Evolutionary conservation across 1,140 invertebrate genomes (phyloP).

Genomic region (Pseudachorutes palmiensis): DNA sequence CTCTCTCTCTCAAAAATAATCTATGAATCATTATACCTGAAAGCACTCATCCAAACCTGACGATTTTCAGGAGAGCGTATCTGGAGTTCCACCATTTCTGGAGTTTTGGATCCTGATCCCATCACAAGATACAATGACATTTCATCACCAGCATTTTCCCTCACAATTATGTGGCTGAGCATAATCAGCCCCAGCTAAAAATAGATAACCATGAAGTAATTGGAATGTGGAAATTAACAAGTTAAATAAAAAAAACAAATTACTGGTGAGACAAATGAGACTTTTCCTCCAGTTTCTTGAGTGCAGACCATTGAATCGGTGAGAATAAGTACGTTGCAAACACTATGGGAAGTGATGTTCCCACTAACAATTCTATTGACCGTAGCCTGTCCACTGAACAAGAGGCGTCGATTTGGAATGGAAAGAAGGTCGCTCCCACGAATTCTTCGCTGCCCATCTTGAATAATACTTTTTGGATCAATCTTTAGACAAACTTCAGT

Average conservation of each 20-base stretch:
- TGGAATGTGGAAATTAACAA: background rate
- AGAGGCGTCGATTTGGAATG: slow-evolving; percentile 63
- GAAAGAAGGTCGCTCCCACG: slow-evolving; percentile 88
- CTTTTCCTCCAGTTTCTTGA: slow-evolving; percentile 29
- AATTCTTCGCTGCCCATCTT: slow-evolving; percentile 74
- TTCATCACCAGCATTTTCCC: slow-evolving; percentile 85
- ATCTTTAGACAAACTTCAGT: slow-evolving; percentile 86
- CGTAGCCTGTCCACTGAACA: slow-evolving; percentile 45
- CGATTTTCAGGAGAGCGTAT: slow-evolving; percentile 81
- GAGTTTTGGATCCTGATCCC: slow-evolving; percentile 52
- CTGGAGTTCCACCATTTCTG: slow-evolving; percentile 92
- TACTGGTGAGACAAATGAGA: slow-evolving; percentile 34
- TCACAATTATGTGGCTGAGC: slow-evolving; percentile 77
- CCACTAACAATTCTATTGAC: slow-evolving; percentile 22
- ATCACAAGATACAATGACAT: slow-evolving; percentile 48
- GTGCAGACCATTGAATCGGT: slow-evolving; percentile 34
- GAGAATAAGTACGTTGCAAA: slow-evolving; percentile 8
- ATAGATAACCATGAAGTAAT: slow-evolving; percentile 9
- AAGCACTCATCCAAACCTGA: slow-evolving; percentile 74
- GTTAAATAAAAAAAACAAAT: background rate
- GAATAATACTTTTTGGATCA: slow-evolving; percentile 81
- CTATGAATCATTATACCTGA: slow-evolving; percentile 49
- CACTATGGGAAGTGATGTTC: slow-evolving; percentile 6
- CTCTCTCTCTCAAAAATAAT: background rate
- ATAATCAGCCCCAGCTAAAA: slow-evolving; percentile 77